Evolutionary conservation across 64 coral and sea anemone species (phyloP), one percentile per base, ranked within the genome.

Genomic region (Montipora cactus): DNA sequence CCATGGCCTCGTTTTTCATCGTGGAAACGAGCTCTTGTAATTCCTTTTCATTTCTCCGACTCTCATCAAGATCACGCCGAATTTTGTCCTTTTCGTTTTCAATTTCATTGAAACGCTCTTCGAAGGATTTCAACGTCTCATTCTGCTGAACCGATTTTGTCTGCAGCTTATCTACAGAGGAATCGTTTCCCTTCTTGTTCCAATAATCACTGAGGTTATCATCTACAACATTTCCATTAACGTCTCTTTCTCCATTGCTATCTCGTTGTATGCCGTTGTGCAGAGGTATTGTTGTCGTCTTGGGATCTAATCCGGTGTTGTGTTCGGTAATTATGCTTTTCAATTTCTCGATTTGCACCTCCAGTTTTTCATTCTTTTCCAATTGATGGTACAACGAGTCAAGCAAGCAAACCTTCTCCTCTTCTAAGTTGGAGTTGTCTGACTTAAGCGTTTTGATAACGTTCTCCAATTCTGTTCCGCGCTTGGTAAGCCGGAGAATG

Each of bases 61-160:
- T 95, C 59, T 87, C 89, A 6, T 94, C 75, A 13, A 92, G 80
- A 16, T 88, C 89, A 77, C 71, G 52, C 84, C 50, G 81, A 76
- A 97, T 66, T 50, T 77, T 96, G 44, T 92, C 94, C 20, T 93
- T 95, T 12, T 99, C 98, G 76, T 79, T 91, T 96, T 99, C 97
- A 75, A 94, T 57, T 9, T 86, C 92, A 88, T 55, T 15, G 1
- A 99, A 74, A 14, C 80, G 94, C 51, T 96, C 85, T 75, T 96
- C 89, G 25, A 99, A 81, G 49, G 74, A 76, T 57, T 78, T 59
- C 2, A 99, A 44, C 47, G 95, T 78, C 44, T 95, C 94, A 13
- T 46, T 76, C 2, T 95, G 46, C 47, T 47, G 82, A 86, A 22
- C 15, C 11, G 61, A 7, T 16, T 20, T 72, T 21, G 4, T 49